Conservation (phyloP, 2,797 vertebrate genomes). For the Paratrypauchen microcephalus region DNA sequence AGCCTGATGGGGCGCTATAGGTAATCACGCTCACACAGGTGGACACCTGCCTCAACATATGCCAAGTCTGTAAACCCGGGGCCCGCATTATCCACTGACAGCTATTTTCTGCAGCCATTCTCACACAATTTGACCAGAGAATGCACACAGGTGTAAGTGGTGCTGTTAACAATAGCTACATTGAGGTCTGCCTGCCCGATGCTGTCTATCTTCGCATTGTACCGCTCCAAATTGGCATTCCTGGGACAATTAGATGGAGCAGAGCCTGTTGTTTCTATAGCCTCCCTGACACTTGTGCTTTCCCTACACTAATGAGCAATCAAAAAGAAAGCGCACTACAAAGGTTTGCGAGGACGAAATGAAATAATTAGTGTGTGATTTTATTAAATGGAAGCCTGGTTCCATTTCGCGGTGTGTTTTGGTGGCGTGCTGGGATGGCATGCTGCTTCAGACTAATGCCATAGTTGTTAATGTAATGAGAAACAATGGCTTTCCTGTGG, state of each 20-base stretch:
- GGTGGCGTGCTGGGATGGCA: neutral
- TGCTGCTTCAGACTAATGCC: conserved; percentile 7
- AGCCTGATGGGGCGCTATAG: neutral
- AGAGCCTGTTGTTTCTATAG: conserved; percentile 8
- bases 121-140: conserved; percentile 8
- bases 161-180: conserved; percentile 9
- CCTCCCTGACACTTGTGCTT: conserved; percentile 7
- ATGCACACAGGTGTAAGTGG: conserved; percentile 8
- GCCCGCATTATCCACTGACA: conserved; percentile 3
- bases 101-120: conserved; percentile 1
- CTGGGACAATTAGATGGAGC: conserved; percentile 13
- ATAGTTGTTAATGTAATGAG: conserved; percentile 6
- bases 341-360: neutral
- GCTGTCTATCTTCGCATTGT: neutral
- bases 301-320: neutral
- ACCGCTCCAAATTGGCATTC: conserved; percentile 13
- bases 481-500: conserved; percentile 1
- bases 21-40: neutral
- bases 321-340: neutral
- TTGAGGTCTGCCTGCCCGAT: neutral
- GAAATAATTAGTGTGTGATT: conserved; percentile 6
- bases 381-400: conserved; percentile 7
- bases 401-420: conserved; percentile 2
- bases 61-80: conserved; percentile 3
- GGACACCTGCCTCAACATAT: conserved; percentile 1